Percentiles rank a stretch among this genome's conserved stretches.
phyloP scores from a whole-genome alignment of 2,113 vertebrate genomes.

The Pterocles gutturalis region DNA sequence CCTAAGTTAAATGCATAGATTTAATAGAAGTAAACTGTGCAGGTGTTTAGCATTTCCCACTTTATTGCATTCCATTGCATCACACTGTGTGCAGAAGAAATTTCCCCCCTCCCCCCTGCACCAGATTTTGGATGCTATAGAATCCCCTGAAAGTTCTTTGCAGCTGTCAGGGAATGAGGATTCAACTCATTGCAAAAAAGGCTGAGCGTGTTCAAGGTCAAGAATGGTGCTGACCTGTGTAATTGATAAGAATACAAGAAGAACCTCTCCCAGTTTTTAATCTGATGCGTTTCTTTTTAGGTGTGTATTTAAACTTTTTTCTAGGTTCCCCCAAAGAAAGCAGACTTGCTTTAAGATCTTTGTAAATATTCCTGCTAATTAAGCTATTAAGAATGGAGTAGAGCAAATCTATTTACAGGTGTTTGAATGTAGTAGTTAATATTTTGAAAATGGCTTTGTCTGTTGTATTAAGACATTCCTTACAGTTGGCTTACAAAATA shows the following conservation, averaged over 20 bases:
- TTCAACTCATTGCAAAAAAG: background rate
- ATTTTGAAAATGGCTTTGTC: background rate
- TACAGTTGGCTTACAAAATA: background rate
- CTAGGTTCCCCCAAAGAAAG: background rate
- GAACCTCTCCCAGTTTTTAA: background rate
- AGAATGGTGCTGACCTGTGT: background rate
- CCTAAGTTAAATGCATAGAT: background rate
- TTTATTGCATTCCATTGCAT: background rate
- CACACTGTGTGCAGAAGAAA: background rate
- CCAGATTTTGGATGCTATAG: background rate
- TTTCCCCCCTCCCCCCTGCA: rapidly evolving
- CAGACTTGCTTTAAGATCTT: background rate
- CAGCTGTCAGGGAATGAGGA: background rate
- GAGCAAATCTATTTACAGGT: background rate
- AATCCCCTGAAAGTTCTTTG: background rate
- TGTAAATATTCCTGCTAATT: background rate
- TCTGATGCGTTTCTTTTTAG: background rate
- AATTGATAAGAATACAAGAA: background rate
- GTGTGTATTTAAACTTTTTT: background rate
- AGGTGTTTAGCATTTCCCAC: background rate
- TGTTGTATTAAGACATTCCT: background rate
- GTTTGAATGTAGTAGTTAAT: background rate
- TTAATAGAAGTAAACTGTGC: background rate
- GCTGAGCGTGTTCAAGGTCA: background rate
- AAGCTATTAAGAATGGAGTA: background rate